Conservation (phyloP, 2,888 invertebrate genomes). For the Melipona bicolor region DNA sequence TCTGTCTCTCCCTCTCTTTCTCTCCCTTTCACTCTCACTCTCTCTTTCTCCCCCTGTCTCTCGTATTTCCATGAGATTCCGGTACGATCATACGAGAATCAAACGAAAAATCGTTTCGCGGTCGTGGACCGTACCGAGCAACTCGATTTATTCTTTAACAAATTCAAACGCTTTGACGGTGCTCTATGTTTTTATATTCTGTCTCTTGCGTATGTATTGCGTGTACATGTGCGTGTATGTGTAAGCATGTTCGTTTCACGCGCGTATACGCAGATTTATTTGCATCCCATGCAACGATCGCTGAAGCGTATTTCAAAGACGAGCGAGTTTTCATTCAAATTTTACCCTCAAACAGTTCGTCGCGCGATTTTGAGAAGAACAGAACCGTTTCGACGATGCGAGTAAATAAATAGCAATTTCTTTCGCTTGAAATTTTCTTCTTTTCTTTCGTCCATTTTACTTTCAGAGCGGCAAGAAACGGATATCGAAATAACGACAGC, state of each 20-base stretch:
- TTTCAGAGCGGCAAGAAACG: no score
- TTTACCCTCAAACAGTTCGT: not conserved
- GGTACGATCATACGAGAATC: slow-evolving; percentile 25
- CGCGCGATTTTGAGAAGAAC: not conserved
- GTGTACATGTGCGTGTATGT: slow-evolving; percentile 43
- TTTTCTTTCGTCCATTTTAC: no score
- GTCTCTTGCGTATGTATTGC: slow-evolving; percentile 37
- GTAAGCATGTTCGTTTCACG: slow-evolving; percentile 7
- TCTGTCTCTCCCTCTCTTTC: slow-evolving; percentile 15
- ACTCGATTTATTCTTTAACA: slow-evolving; percentile 53
- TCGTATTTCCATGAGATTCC: slow-evolving; percentile 1
- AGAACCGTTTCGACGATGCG: not conserved
- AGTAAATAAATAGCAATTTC: not conserved
- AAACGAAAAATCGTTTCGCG: slow-evolving; percentile 47
- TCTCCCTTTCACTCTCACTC: slow-evolving; percentile 23
- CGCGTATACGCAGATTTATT: slow-evolving; percentile 34
- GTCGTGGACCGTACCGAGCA: slow-evolving; percentile 41
- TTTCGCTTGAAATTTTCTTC: not conserved
- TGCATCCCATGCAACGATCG: slow-evolving; percentile 33
- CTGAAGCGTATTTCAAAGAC: not conserved
- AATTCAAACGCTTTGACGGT: slow-evolving; percentile 61
- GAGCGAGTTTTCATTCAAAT: not conserved
- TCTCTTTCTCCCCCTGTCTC: not conserved
- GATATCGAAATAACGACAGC: no score
- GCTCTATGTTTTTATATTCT: slow-evolving; percentile 39